Conservation (phyloP, 2,888 invertebrate species). For the Leptinotarsa haldemani region DNA sequence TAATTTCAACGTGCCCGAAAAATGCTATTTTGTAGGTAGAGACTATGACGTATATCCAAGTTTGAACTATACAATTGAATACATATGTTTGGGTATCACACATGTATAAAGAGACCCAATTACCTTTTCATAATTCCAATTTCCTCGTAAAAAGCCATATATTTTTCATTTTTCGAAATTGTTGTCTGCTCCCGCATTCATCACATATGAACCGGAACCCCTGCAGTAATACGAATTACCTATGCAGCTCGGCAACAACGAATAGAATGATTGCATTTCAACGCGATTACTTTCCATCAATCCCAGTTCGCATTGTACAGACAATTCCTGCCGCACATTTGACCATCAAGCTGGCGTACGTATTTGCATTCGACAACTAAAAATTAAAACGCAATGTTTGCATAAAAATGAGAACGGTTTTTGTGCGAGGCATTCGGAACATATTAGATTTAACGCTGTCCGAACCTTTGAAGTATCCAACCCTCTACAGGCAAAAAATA, state of each 20-base stretch:
- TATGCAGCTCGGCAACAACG: slow-evolving; percentile 10
- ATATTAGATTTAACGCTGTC: slow-evolving; percentile 46
- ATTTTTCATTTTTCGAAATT: not conserved
- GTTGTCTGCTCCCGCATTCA: not conserved
- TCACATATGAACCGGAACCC: not conserved
- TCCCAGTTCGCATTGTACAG: slow-evolving; percentile 12
- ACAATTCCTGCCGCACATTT: slow-evolving; percentile 14
- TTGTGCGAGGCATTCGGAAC: slow-evolving; percentile 44
- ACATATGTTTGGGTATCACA: too few species aligned
- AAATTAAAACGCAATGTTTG: slow-evolving; percentile 49
- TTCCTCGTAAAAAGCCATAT: too few species aligned
- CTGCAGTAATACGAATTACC: slow-evolving; percentile 2
- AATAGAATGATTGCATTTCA: slow-evolving; percentile 4
- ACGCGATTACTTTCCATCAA: slow-evolving; percentile 14
- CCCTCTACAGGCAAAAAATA: slow-evolving; percentile 26
- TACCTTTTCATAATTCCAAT: too few species aligned
- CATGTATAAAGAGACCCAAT: too few species aligned
- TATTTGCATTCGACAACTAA: slow-evolving; percentile 45
- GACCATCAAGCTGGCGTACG: slow-evolving; percentile 15
- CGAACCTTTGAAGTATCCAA: slow-evolving; percentile 48
- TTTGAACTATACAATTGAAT: too few species aligned
- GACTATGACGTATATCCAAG: too few species aligned
- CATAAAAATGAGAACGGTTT: slow-evolving; percentile 48
- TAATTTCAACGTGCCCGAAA: too few species aligned
- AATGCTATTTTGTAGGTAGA: too few species aligned